Evolutionary conservation across 2,888 invertebrate species (phyloP).

Genomic region (Phytoseiulus persimilis): DNA sequence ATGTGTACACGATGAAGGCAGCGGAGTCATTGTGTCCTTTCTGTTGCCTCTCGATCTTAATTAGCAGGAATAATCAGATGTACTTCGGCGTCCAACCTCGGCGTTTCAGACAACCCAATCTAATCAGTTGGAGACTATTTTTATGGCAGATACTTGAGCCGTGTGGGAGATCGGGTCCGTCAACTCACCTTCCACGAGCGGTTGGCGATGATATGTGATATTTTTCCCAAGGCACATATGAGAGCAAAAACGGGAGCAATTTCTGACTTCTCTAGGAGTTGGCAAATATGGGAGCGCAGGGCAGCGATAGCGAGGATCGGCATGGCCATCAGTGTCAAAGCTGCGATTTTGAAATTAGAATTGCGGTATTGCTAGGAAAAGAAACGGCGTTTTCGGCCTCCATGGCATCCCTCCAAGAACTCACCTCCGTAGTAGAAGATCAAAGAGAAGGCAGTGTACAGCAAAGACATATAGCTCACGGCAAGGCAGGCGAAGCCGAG

Average conservation of each 20-base stretch:
- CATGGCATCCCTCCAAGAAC: too few species aligned
- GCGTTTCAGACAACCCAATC: too few species aligned
- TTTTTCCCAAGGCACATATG: not conserved
- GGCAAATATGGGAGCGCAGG: not conserved
- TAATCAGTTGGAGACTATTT: too few species aligned
- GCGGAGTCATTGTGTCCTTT: too few species aligned
- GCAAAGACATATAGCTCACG: not conserved
- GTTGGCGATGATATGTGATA: not conserved
- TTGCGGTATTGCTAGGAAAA: not conserved
- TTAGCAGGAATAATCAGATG: too few species aligned
- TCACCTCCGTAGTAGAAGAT: constrained; percentile 16
- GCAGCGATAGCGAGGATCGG: not conserved
- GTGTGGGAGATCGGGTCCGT: not conserved
- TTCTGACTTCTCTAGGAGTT: not conserved
- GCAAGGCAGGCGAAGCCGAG: not conserved
- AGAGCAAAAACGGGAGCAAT: constrained; percentile 17
- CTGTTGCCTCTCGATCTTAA: too few species aligned
- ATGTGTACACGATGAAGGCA: too few species aligned
- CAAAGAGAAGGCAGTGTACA: not conserved
- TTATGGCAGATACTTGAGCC: too few species aligned
- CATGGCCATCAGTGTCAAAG: not conserved
- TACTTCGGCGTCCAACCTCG: too few species aligned
- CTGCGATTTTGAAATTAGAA: not conserved
- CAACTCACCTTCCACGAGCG: not conserved
- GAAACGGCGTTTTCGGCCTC: too few species aligned